Percentiles rank a stretch among this genome's conserved stretches.
phyloP scores from a whole-genome alignment of 2,113 vertebrate genomes.

The Felis catus region DNA sequence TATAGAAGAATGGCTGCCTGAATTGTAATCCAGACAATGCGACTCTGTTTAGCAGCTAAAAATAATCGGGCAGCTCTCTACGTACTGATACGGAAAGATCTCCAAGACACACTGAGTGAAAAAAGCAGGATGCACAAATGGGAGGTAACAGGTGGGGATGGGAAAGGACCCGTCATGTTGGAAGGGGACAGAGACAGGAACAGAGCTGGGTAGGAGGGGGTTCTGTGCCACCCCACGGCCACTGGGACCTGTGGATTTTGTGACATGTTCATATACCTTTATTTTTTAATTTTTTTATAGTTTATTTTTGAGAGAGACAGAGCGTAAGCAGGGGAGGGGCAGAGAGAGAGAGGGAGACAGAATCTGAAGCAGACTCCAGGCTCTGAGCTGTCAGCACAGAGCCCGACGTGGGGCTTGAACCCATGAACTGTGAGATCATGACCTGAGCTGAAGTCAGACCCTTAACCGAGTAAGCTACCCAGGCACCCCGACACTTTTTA shows the following conservation, averaged over 20 bases:
- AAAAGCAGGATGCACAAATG: fast-evolving
- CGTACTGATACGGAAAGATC: neutral
- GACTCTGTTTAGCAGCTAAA: neutral
- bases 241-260: neutral
- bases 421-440: too few species aligned
- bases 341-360: too few species aligned
- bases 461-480: too few species aligned
- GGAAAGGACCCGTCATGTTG: neutral
- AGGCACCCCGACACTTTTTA: neutral
- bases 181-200: neutral
- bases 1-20: neutral
- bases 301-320: neutral
- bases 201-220: fast-evolving
- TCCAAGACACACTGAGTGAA: fast-evolving
- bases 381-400: too few species aligned
- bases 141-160: fast-evolving
- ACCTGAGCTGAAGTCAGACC: too few species aligned
- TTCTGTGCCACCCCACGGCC: fast-evolving
- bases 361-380: too few species aligned
- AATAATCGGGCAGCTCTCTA: neutral
- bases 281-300: neutral
- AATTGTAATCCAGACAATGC: neutral
- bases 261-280: neutral
- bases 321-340: too few species aligned
- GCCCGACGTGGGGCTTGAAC: too few species aligned